A percentile compares a stretch with the other conserved stretches of the same genome.
Conservation (phyloP, 2,113 vertebrate species). For the Spea bombifrons region DNA sequence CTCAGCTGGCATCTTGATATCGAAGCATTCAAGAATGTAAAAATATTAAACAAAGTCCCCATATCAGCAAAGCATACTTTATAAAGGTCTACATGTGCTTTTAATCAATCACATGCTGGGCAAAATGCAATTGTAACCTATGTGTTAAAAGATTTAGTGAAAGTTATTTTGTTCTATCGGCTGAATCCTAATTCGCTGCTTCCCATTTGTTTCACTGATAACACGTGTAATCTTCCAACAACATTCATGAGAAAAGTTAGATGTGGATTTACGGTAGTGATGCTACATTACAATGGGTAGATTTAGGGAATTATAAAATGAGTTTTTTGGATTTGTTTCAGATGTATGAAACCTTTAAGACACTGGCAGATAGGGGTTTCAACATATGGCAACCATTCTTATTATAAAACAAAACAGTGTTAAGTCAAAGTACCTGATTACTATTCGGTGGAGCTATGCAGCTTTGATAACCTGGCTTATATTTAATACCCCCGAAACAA, state of each 20-base stretch:
- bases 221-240: constrained; percentile 70
- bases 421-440: constrained; percentile 99
- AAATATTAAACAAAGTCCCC: constrained; percentile 66
- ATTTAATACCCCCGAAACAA: constrained; percentile 93
- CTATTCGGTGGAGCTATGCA: constrained; percentile 88
- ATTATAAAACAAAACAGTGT: constrained; percentile 81
- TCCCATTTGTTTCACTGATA: constrained; percentile 63
- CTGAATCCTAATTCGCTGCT: constrained; percentile 73
- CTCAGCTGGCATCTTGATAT: constrained; percentile 59
- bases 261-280: constrained; percentile 86
- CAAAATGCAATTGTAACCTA: constrained; percentile 74
- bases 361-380: constrained; percentile 72
- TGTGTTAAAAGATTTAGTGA: constrained; percentile 74
- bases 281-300: constrained; percentile 93
- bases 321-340: constrained; percentile 82
- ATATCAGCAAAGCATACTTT: constrained; percentile 58
- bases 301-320: constrained; percentile 91
- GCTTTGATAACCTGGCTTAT: constrained; percentile 86
- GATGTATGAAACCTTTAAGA: constrained; percentile 72
- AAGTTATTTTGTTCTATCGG: constrained; percentile 72
- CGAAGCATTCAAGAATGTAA: constrained; percentile 60
- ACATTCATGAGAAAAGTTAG: constrained; percentile 82
- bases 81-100: constrained; percentile 62
- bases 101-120: constrained; percentile 76
- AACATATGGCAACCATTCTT: constrained; percentile 82